Evolutionary conservation across 2,113 vertebrate genomes (phyloP).

Genomic region (Tursiops truncatus): DNA sequence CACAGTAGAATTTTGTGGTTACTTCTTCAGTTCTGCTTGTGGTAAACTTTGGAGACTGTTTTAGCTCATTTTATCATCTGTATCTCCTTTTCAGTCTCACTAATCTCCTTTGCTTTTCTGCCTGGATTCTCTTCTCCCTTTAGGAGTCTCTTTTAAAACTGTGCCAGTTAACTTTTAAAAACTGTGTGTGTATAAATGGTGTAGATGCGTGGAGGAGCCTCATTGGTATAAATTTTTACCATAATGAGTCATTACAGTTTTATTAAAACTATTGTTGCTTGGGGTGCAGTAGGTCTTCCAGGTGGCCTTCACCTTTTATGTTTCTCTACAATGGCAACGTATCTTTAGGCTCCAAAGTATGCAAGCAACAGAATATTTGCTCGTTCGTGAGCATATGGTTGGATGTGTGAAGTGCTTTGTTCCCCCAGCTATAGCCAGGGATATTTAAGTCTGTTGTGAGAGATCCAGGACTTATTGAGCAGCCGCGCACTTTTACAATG

Average conservation of each 20-base stretch:
- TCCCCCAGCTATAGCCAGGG: neutral
- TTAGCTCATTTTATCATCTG: neutral
- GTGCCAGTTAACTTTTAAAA: neutral
- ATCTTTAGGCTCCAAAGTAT: neutral
- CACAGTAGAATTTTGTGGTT: neutral
- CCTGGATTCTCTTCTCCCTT: neutral
- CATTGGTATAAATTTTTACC: neutral
- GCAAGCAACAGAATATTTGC: neutral
- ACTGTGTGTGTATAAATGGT: neutral
- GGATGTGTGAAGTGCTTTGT: neutral
- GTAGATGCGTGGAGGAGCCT: neutral
- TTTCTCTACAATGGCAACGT: neutral
- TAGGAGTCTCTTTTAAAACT: neutral
- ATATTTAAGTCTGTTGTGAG: neutral
- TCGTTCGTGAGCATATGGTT: neutral
- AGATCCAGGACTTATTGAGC: neutral
- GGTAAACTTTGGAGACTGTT: neutral
- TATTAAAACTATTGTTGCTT: constrained; percentile 37
- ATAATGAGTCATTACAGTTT: neutral
- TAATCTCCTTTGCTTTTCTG: neutral
- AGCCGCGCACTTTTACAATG: neutral
- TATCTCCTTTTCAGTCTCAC: neutral
- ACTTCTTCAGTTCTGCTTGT: neutral
- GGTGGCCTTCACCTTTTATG: constrained; percentile 1
- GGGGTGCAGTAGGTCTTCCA: neutral